A percentile compares a stretch with the other conserved stretches of the same genome.
phyloP scores from a whole-genome alignment of 2,888 invertebrate genomes.

The Diaprepes abbreviatus region DNA sequence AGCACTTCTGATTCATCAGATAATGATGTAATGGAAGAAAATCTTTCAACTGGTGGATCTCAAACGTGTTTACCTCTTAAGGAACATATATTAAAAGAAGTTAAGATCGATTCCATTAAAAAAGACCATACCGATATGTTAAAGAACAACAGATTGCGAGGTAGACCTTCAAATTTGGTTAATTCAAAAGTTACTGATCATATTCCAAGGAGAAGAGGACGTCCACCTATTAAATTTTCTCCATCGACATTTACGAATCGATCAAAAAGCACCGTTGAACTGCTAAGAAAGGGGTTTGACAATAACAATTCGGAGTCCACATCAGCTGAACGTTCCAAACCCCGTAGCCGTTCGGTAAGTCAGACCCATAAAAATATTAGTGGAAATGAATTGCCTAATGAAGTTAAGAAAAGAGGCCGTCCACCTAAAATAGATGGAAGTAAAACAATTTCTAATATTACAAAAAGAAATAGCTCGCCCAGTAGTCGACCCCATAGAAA shows the following conservation, averaged over 20 bases:
- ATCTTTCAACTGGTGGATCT: not conserved
- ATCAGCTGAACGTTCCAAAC: not conserved
- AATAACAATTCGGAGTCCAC: not conserved
- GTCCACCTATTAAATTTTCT: slow-evolving; percentile 2
- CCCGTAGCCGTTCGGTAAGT: not conserved
- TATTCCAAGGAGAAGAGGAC: no score
- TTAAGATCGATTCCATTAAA: not conserved
- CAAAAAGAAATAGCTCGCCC: not conserved
- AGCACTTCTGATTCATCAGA: no score
- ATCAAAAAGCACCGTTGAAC: not conserved
- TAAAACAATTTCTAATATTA: not conserved
- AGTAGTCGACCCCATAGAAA: not conserved
- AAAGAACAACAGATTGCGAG: not conserved
- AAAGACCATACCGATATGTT: not conserved
- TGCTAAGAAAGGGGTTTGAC: not conserved
- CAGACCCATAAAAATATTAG: not conserved
- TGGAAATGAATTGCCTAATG: not conserved
- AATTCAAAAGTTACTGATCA: no score
- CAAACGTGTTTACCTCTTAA: not conserved
- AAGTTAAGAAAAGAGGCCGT: slow-evolving; percentile 2
- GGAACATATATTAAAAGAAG: not conserved
- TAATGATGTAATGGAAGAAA: not conserved
- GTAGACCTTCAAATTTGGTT: not conserved
- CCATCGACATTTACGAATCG: not conserved
- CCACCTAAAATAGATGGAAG: not conserved